Conservation (phyloP, 1,140 invertebrate genomes). For the Augochlora pura region DNA sequence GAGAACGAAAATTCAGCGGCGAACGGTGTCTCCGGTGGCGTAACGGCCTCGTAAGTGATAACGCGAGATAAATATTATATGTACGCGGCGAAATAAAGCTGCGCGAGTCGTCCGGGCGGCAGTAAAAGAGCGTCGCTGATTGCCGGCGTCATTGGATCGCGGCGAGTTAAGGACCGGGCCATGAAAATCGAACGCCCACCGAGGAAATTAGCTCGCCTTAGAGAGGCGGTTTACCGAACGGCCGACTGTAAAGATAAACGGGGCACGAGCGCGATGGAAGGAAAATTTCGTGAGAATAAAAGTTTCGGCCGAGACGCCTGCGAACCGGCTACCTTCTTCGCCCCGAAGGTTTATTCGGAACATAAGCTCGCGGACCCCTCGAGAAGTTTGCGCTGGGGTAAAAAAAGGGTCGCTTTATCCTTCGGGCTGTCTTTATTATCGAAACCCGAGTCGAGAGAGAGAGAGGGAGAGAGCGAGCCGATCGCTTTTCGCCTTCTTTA, state of each 20-base stretch:
- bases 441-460: conserved; percentile 44
- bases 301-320: conserved; percentile 15
- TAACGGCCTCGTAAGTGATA: conserved; percentile 67
- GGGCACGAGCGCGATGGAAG: conserved; percentile 18
- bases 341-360: conserved; percentile 66
- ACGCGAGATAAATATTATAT: conserved; percentile 75
- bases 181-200: conserved; percentile 75
- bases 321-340: conserved; percentile 13
- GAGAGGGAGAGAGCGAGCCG: conserved; percentile 6
- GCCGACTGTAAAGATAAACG: conserved; percentile 69
- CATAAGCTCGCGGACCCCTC: conserved; percentile 67
- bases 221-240: conserved; percentile 21
- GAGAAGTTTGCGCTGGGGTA: conserved; percentile 26
- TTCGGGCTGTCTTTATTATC: conserved; percentile 67
- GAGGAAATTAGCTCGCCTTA: conserved; percentile 71
- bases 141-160: conserved; percentile 51
- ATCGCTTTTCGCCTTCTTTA: conserved; percentile 73
- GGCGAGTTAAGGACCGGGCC: conserved; percentile 59
- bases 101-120: background rate
- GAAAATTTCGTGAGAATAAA: conserved; percentile 57
- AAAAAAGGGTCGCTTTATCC: conserved; percentile 54
- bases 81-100: conserved; percentile 58
- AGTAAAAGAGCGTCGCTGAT: conserved; percentile 66
- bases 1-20: background rate
- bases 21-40: background rate